A percentile compares a stretch with the other conserved stretches of the same genome.
Conservation (phyloP, 2,888 invertebrate species). For the Xanthorhoe spadicearia region DNA sequence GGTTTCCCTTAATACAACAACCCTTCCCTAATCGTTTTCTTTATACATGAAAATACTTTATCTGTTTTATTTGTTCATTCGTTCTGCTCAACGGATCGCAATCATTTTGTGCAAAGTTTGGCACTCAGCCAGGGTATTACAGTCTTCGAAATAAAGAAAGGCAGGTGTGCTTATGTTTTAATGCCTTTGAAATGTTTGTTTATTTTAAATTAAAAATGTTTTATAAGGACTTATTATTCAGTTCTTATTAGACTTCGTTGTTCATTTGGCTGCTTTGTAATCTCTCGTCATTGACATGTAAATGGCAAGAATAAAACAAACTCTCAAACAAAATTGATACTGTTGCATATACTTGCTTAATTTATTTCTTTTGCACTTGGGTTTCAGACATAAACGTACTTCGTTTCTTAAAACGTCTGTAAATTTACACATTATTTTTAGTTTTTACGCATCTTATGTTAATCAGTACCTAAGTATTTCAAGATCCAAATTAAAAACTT, state of each 20-base stretch:
- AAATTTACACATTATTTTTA: no score
- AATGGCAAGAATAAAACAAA: no score
- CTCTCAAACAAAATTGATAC: background rate
- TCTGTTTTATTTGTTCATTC: constrained; percentile 31
- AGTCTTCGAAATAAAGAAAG: constrained; percentile 37
- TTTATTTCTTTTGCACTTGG: background rate
- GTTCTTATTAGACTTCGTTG: no score
- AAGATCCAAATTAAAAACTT: no score
- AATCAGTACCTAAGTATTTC: no score
- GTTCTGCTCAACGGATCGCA: constrained; percentile 35
- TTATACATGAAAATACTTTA: constrained; percentile 31
- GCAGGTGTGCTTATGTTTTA: constrained; percentile 38
- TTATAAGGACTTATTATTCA: no score
- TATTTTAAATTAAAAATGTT: background rate
- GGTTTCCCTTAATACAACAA: constrained; percentile 38
- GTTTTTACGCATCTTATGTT: no score
- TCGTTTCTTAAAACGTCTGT: no score
- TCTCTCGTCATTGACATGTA: no score
- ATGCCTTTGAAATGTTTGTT: constrained; percentile 27
- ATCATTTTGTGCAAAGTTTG: constrained; percentile 39
- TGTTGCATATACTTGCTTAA: no score
- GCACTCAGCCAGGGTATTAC: constrained; percentile 40
- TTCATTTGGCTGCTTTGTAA: no score
- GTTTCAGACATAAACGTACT: no score
- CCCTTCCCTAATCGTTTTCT: constrained; percentile 40